These are phyloP conservation scores for Orthosia incerta DNA, from an alignment of 2,888 invertebrate species.

Conservation along the genomic window DNA sequence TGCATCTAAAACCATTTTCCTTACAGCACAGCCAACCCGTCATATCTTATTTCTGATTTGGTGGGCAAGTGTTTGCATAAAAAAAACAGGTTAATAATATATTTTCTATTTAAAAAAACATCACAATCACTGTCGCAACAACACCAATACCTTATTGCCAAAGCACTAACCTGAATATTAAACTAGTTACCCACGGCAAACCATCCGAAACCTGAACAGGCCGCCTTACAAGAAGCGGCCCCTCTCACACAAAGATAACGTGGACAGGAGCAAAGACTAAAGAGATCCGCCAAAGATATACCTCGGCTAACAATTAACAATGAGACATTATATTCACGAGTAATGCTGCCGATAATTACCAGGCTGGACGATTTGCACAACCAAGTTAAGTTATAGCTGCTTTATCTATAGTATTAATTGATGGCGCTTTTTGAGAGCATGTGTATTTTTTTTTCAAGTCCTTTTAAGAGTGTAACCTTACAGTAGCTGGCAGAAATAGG, in stretches of 20 bases:
- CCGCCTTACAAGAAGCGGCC: conserved; percentile 71
- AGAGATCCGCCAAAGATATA: conserved; percentile 89
- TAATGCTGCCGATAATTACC: conserved; percentile 88
- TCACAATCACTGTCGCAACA: no score
- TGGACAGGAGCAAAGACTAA: conserved; percentile 79
- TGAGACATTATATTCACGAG: conserved; percentile 89
- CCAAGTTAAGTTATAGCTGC: conserved; percentile 81
- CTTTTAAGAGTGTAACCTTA: background rate
- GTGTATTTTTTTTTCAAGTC: conserved; percentile 5
- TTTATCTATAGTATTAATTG: conserved; percentile 70
- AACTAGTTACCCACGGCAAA: conserved; percentile 29
- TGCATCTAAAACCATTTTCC: no score
- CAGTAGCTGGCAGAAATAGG: no score
- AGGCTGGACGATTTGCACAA: conserved; percentile 79
- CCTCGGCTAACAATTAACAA: conserved; percentile 89
- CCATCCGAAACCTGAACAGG: conserved; percentile 63
- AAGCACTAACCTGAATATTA: conserved; percentile 11
- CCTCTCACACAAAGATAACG: conserved; percentile 83
- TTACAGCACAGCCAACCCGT: no score
- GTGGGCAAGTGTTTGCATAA: no score
- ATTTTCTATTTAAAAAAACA: no score
- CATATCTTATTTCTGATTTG: no score
- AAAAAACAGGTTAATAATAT: no score
- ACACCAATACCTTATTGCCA: background rate
- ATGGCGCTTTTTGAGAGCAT: conserved; percentile 57